Evolutionary conservation across 2,888 invertebrate genomes (phyloP).

Genomic region (Xestoiulus laeticollis): DNA sequence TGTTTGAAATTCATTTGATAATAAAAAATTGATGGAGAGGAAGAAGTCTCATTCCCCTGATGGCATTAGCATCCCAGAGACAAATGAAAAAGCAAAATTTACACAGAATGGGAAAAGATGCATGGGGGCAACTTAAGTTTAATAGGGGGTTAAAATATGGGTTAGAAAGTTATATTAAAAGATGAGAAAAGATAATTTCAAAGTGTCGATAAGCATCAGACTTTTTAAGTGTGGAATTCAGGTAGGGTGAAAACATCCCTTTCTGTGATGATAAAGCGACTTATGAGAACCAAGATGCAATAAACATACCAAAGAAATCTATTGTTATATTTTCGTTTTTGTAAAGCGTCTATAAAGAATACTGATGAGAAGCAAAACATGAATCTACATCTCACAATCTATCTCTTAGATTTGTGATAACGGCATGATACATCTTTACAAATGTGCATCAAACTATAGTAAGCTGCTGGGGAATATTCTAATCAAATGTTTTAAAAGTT

Average conservation of each 20-base stretch:
- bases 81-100: constrained; percentile 1
- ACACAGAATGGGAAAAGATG: constrained; percentile 16
- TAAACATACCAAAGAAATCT: neutral
- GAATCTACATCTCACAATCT: too few relatives aligned
- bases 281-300: neutral
- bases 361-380: too few relatives aligned
- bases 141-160: neutral
- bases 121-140: neutral
- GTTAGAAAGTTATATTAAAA: neutral
- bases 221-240: neutral
- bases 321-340: neutral
- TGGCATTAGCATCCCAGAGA: neutral
- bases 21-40: constrained; percentile 23
- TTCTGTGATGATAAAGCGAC: neutral
- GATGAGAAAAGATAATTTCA: neutral
- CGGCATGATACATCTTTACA: too few relatives aligned
- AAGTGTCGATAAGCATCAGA: neutral
- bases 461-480: too few relatives aligned
- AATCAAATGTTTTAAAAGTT: too few relatives aligned
- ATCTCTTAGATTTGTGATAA: too few relatives aligned
- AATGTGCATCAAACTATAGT: too few relatives aligned
- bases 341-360: too few relatives aligned
- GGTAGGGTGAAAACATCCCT: neutral
- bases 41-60: neutral
- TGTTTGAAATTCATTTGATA: constrained; percentile 12